Percentiles rank a stretch among this genome's conserved stretches.
phyloP scores from a whole-genome alignment of 2,888 invertebrate genomes.

The Synanthedon vespiformis region DNA sequence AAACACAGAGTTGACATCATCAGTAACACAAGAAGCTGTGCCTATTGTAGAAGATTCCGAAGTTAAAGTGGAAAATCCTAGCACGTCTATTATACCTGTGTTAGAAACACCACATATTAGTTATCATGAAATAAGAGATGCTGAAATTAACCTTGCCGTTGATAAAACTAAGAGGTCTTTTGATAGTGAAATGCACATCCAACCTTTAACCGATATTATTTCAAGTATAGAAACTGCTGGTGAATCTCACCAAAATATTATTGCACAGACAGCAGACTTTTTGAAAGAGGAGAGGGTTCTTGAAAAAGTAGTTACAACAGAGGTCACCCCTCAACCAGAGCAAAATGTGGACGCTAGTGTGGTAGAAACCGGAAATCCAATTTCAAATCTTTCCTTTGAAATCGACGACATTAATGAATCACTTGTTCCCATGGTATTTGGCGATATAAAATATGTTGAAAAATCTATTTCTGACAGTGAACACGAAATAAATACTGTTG shows the following conservation, averaged over 20 bases:
- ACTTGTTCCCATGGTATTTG: conserved; percentile 26
- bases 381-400: conserved; percentile 9
- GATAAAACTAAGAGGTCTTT: background rate
- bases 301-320: conserved; percentile 1
- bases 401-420: conserved; percentile 33
- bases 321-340: background rate
- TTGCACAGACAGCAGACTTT: too few species aligned
- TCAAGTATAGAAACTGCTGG: too few species aligned
- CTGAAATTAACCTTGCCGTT: conserved; percentile 13
- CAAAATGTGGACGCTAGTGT: too few species aligned
- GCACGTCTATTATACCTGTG: background rate
- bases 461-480: conserved; percentile 12
- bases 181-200: background rate
- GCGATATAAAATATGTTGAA: conserved; percentile 18
- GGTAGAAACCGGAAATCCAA: too few species aligned
- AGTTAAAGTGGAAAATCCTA: background rate
- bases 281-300: conserved; percentile 2
- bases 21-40: background rate
- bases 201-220: too few species aligned
- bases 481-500: conserved; percentile 1
- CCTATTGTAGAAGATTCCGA: background rate
- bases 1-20: background rate
- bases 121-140: conserved; percentile 35
- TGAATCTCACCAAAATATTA: too few species aligned
- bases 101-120: conserved; percentile 13